Conservation (phyloP, 2,113 vertebrate species). For the Pluvianellus socialis region DNA sequence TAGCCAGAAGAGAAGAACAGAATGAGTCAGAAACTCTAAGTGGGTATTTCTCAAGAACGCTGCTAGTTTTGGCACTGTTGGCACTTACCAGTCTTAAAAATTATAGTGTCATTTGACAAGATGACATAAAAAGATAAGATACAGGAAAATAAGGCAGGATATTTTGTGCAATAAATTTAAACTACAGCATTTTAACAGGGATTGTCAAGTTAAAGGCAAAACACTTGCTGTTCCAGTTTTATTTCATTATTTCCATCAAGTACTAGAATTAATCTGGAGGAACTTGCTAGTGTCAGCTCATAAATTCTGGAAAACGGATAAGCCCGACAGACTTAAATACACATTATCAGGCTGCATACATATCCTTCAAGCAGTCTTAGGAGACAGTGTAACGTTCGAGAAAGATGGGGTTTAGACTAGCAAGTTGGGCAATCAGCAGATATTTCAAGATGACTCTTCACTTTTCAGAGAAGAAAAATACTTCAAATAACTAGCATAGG, state of each 20-base stretch:
- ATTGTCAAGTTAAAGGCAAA: not conserved
- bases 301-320: not conserved
- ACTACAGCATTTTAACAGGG: not conserved
- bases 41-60: not conserved
- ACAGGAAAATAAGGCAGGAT: not conserved
- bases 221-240: not conserved
- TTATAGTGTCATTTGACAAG: not conserved
- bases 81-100: not conserved
- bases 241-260: not conserved
- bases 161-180: not conserved
- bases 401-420: not conserved
- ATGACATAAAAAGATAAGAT: constrained; percentile 17
- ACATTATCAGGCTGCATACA: not conserved
- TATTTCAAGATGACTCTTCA: not conserved
- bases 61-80: not conserved
- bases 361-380: not conserved
- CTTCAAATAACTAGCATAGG: not conserved
- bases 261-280: not conserved
- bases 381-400: not conserved
- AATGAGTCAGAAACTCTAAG: not conserved
- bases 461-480: not conserved
- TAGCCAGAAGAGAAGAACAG: not conserved
- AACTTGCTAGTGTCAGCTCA: not conserved
- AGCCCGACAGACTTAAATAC: not conserved
- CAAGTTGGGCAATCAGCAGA: not conserved